Conservation (phyloP, 2,888 invertebrate genomes). For the Seira musarum region DNA sequence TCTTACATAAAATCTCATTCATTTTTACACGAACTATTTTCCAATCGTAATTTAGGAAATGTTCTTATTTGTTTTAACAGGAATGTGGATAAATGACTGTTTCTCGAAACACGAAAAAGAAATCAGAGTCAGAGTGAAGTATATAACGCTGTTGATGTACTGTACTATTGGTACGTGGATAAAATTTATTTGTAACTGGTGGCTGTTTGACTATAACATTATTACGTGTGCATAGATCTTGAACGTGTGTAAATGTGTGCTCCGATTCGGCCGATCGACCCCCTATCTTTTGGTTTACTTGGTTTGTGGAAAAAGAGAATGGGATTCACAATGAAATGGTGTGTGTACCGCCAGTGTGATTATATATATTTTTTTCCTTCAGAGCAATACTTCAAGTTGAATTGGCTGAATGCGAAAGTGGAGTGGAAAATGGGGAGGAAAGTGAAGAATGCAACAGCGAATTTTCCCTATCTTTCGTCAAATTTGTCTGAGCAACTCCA, state of each 20-base stretch:
- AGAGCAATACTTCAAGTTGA: conserved; percentile 60
- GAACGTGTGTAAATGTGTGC: too few species aligned
- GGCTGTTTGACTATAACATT: conserved; percentile 34
- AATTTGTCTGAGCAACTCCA: conserved; percentile 66
- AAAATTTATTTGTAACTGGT: conserved; percentile 44
- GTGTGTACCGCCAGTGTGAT: conserved; percentile 1
- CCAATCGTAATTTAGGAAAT: too few species aligned
- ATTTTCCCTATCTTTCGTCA: conserved; percentile 63
- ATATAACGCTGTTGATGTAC: too few species aligned
- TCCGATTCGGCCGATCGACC: too few species aligned
- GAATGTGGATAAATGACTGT: conserved; percentile 29
- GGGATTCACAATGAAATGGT: too few species aligned
- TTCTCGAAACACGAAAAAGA: conserved; percentile 12
- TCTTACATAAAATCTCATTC: too few species aligned
- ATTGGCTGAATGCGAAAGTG: conserved; percentile 38
- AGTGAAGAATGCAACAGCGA: conserved; percentile 9
- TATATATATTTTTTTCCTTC: conserved; percentile 15
- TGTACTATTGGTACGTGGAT: conserved; percentile 24
- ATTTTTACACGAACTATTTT: too few species aligned
- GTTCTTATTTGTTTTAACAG: conserved; percentile 22
- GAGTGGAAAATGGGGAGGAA: not conserved
- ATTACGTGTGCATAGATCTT: conserved; percentile 28
- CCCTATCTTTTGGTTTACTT: too few species aligned
- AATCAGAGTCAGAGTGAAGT: conserved; percentile 30
- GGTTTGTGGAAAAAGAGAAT: too few species aligned